Evolutionary conservation across 2,888 invertebrate species (phyloP).

Genomic region (Harmothoe impar): DNA sequence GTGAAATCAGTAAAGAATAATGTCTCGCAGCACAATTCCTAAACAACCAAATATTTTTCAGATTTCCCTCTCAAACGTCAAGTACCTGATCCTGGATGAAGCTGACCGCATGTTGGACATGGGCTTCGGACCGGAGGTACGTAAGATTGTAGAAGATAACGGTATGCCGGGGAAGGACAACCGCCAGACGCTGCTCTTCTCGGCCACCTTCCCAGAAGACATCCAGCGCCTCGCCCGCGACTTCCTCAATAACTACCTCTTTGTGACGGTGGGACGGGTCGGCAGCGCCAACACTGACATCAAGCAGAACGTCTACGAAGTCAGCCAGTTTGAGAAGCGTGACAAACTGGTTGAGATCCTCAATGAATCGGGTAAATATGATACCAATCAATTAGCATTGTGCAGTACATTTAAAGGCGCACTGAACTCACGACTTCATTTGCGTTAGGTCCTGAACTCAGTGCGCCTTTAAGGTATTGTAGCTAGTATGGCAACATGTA

Average conservation of each 20-base stretch:
- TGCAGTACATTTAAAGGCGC: background rate
- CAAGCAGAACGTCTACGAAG: conserved; percentile 87
- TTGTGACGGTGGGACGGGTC: conserved; percentile 94
- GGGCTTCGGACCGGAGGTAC: conserved; percentile 86
- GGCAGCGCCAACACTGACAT: conserved; percentile 97
- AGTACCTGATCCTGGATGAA: conserved; percentile 91
- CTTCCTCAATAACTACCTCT: conserved; percentile 91
- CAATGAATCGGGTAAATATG: conserved; percentile 79
- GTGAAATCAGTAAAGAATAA: too few relatives aligned
- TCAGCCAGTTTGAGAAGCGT: conserved; percentile 89
- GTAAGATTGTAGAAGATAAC: conserved; percentile 77
- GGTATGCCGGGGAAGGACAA: conserved; percentile 80
- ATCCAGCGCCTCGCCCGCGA: conserved; percentile 91
- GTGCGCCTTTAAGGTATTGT: too few relatives aligned
- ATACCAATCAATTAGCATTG: too few relatives aligned
- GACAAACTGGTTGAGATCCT: conserved; percentile 89
- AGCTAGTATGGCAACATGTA: too few relatives aligned
- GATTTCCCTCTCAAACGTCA: conserved; percentile 85
- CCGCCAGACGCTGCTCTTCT: conserved; percentile 88
- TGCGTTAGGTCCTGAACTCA: too few relatives aligned
- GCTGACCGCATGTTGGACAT: conserved; percentile 92
- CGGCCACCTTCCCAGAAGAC: conserved; percentile 89
- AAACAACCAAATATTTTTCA: conserved; percentile 73
- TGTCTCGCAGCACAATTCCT: too few relatives aligned
- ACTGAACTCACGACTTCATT: background rate